phyloP scores from a whole-genome alignment of 1,140 invertebrate genomes.

The Melanaphis sacchari region DNA sequence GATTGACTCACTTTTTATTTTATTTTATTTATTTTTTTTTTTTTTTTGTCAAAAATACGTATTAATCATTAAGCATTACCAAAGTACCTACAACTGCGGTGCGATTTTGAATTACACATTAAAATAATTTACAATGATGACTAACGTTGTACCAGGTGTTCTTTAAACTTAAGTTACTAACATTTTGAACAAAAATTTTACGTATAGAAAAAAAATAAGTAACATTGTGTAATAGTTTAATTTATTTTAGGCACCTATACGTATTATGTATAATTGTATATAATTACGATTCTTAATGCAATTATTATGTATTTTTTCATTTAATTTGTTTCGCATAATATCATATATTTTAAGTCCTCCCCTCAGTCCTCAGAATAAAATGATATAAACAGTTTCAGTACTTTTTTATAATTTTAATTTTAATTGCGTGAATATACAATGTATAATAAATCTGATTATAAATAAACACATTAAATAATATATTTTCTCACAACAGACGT shows the following conservation, averaged over 20 bases:
- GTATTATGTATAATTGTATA: not conserved
- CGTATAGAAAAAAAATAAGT: too few relatives aligned
- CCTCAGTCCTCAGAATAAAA: not conserved
- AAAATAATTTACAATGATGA: not conserved
- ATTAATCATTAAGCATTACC: not conserved
- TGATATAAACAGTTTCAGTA: not conserved
- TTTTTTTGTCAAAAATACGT: not conserved
- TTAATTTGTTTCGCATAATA: not conserved
- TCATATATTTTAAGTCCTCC: not conserved
- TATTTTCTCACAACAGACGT: not conserved
- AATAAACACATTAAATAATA: not conserved
- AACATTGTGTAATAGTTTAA: not conserved
- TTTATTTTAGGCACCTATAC: not conserved
- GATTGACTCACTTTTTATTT: not conserved
- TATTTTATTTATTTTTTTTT: not conserved
- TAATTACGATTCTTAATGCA: not conserved
- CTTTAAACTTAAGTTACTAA: not conserved
- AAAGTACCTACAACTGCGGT: not conserved
- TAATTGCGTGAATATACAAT: too few relatives aligned
- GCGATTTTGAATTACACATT: not conserved
- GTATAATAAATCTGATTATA: not conserved
- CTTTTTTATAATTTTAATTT: too few relatives aligned
- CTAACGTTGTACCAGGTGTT: not conserved
- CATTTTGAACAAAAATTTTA: not conserved
- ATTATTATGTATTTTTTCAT: not conserved